Percentiles rank a stretch among this genome's conserved stretches.
Conservation (phyloP, 2,888 invertebrate species). For the Mythimna pallens region DNA sequence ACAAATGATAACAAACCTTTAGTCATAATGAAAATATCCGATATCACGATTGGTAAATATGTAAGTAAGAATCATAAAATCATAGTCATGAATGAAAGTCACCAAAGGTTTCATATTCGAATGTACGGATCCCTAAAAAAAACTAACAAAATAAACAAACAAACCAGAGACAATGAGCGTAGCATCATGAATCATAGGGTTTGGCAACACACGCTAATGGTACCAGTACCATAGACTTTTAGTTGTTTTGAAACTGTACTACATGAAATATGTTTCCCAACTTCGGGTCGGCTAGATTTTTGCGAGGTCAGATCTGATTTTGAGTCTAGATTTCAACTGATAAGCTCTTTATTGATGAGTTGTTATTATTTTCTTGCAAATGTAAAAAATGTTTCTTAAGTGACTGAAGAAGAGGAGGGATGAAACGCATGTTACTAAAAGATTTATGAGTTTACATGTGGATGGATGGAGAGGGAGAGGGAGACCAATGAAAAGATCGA, state of each 20-base stretch:
- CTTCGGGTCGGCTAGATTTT: constrained; percentile 17
- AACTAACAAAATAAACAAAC: constrained; percentile 66
- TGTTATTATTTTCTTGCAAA: constrained; percentile 2
- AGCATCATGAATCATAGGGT: constrained; percentile 81
- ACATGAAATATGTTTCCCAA: constrained; percentile 66
- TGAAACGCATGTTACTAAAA: too few species aligned
- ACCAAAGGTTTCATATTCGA: neutral
- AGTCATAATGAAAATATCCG: too few species aligned
- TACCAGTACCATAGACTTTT: constrained; percentile 60
- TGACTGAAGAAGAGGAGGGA: too few species aligned
- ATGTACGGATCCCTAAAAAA: constrained; percentile 61
- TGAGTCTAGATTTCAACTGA: constrained; percentile 35
- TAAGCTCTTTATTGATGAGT: constrained; percentile 19
- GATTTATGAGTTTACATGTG: too few species aligned
- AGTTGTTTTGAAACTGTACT: constrained; percentile 79
- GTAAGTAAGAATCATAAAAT: neutral
- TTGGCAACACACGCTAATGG: constrained; percentile 82
- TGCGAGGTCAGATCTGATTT: constrained; percentile 39
- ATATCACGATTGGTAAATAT: neutral
- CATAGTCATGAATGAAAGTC: neutral
- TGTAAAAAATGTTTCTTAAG: constrained; percentile 1
- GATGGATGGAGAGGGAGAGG: too few species aligned
- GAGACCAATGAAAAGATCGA: too few species aligned
- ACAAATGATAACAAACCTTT: too few species aligned
- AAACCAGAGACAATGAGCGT: constrained; percentile 77